Percentiles rank a stretch among this genome's conserved stretches.
These are phyloP conservation scores for Pterostichus niger DNA, from an alignment of 2,888 invertebrate species.

Conservation along the genomic window DNA sequence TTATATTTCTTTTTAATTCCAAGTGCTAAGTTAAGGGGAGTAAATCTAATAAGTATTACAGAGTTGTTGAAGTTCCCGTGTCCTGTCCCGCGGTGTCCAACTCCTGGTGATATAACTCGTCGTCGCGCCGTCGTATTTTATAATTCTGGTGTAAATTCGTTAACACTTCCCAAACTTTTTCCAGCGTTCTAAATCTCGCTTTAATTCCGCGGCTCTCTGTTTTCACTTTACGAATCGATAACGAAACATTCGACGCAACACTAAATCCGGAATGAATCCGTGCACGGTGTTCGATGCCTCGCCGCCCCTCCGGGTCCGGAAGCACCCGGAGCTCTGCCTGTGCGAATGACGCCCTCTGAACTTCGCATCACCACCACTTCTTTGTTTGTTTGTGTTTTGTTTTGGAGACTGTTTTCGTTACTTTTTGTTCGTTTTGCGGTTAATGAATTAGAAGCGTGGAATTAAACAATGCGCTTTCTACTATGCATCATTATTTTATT, in stretches of 20 bases:
- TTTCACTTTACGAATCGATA: conserved; percentile 66
- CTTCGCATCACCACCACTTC: conserved; percentile 7
- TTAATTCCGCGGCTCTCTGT: conserved; percentile 64
- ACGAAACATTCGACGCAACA: conserved; percentile 63
- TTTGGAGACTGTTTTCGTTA: background rate
- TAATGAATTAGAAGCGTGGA: conserved; percentile 1
- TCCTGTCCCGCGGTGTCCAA: conserved; percentile 18
- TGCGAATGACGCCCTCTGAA: conserved; percentile 51
- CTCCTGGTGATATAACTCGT: conserved; percentile 46
- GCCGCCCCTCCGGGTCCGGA: conserved; percentile 14
- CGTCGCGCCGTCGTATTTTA: conserved; percentile 58
- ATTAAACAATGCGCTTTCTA: too few relatives aligned
- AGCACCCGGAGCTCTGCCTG: background rate
- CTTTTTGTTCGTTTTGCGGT: background rate
- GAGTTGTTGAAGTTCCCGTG: conserved; percentile 14
- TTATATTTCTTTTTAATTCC: conserved; percentile 61
- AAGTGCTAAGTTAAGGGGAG: conserved; percentile 26
- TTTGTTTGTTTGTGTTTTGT: conserved; percentile 29
- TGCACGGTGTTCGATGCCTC: conserved; percentile 23
- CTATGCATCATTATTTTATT: too few relatives aligned
- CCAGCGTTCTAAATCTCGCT: conserved; percentile 64
- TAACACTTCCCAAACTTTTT: conserved; percentile 66
- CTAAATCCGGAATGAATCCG: conserved; percentile 61
- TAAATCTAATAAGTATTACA: conserved; percentile 60
- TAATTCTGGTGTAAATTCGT: conserved; percentile 67